Conservation (phyloP, 2,113 vertebrate genomes). For the Caretta caretta region DNA sequence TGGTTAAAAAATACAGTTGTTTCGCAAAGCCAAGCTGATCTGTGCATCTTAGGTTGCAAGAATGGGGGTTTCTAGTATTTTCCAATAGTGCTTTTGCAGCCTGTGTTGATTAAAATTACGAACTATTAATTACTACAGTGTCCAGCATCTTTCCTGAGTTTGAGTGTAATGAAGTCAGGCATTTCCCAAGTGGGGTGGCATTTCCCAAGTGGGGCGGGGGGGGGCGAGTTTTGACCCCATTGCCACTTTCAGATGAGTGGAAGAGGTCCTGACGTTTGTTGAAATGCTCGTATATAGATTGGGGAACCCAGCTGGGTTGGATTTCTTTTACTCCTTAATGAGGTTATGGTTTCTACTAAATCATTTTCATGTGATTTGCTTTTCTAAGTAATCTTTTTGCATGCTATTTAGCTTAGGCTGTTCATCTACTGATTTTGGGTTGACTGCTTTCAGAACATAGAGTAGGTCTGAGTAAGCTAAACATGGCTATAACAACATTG, state of each 20-base stretch:
- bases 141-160: neutral
- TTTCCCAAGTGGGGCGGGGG: neutral
- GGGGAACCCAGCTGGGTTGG: neutral
- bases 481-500: neutral
- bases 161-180: neutral
- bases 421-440: slow-evolving; percentile 17
- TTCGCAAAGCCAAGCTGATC: neutral
- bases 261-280: neutral
- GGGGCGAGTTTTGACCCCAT: neutral
- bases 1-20: neutral
- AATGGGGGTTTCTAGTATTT: neutral
- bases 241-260: neutral
- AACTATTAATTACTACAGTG: neutral
- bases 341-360: slow-evolving; percentile 1
- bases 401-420: slow-evolving; percentile 12
- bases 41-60: neutral
- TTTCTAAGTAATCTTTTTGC: slow-evolving; percentile 16
- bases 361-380: neutral
- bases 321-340: slow-evolving; percentile 1
- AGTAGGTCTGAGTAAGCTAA: slow-evolving; percentile 21
- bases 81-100: neutral
- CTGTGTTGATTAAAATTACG: neutral
- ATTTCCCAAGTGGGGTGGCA: neutral
- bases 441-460: slow-evolving; percentile 1
- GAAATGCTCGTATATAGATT: neutral